Evolutionary conservation across 1,140 invertebrate genomes (phyloP), one percentile per base, ranked within the genome.

Genomic region (Drosophila equinoxialis): DNA sequence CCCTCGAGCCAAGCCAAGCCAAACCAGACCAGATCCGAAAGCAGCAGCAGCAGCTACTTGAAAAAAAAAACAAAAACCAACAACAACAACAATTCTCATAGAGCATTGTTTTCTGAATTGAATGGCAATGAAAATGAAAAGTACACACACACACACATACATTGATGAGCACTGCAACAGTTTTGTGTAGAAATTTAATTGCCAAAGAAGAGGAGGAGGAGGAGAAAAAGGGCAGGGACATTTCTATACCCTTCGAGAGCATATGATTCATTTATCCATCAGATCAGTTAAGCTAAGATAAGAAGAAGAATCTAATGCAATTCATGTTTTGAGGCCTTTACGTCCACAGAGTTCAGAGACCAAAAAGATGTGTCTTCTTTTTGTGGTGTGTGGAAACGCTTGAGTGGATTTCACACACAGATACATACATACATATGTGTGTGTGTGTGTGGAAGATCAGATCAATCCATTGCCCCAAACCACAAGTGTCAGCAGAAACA

Each of bases 51-150:
- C 11, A 39, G 71, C 35, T 67, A 45, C 42, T 73, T 45, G 68
- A 61, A 74, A 54, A 54, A 81, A 63, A 26, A 77, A 74, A 57
- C 26, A 10, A 42, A 65, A 82, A 86, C 6, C 6, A 30, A 30
- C 17, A 48, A 14, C 17, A 48, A 48, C 45, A 48, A 17, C 6
- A 6, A 51, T 20, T 51, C 33, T 59, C 72, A 70, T 81, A 82
- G 30, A 30, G 71, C 83, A 87, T 87, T 86, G 83, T 86, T 82
- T 83, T 74, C 61, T 35, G 73, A 81, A 83, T 74, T 86, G 79
- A 87, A 79, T 86, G 83, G 81, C 80, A 82, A 82, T 82, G 80
- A 87, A 85, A 85, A 83, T 78, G 80, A 86, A 87, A 77, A 82
- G 70, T 82, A 71, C 74, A 72, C 17, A 51, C 17, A 23, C 45